Evolutionary conservation across 2,113 vertebrate genomes (phyloP).

Genomic region (Rhinolophus ferrumequinum): DNA sequence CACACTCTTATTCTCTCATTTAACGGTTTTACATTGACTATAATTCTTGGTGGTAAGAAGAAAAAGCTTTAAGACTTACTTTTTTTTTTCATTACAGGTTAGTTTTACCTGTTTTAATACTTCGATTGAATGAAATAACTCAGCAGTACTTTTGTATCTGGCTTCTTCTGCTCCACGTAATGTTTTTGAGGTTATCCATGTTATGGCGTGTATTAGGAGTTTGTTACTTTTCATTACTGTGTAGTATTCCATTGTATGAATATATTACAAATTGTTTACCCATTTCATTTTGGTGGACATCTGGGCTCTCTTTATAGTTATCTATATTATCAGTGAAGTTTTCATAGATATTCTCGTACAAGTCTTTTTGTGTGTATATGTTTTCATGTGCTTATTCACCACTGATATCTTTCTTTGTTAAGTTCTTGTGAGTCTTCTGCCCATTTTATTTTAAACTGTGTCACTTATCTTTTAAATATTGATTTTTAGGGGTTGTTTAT

Average conservation of each 20-base stretch:
- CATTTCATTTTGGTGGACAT: not conserved
- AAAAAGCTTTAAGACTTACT: not conserved
- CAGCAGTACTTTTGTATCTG: no score
- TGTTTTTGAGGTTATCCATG: not conserved
- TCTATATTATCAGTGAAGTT: not conserved
- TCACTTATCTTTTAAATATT: not conserved
- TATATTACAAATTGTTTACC: not conserved
- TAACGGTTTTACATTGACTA: slow-evolving; percentile 38
- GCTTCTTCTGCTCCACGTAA: not conserved
- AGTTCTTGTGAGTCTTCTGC: not conserved
- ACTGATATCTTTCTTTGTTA: slow-evolving; percentile 2
- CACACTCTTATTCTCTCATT: rapidly evolving
- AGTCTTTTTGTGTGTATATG: not conserved
- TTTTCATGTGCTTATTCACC: not conserved
- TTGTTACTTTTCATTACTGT: not conserved
- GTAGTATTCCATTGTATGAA: not conserved
- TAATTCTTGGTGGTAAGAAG: not conserved
- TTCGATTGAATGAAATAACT: not conserved
- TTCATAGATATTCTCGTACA: not conserved
- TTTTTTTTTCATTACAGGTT: not conserved
- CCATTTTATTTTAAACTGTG: not conserved
- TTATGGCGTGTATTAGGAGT: not conserved
- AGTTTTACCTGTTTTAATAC: not conserved
- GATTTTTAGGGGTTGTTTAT: not conserved
- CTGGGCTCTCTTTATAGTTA: not conserved